Evolutionary conservation across 2,113 vertebrate species (phyloP), one percentile per base, ranked within the genome.

Genomic region (Platichthys flesus): DNA sequence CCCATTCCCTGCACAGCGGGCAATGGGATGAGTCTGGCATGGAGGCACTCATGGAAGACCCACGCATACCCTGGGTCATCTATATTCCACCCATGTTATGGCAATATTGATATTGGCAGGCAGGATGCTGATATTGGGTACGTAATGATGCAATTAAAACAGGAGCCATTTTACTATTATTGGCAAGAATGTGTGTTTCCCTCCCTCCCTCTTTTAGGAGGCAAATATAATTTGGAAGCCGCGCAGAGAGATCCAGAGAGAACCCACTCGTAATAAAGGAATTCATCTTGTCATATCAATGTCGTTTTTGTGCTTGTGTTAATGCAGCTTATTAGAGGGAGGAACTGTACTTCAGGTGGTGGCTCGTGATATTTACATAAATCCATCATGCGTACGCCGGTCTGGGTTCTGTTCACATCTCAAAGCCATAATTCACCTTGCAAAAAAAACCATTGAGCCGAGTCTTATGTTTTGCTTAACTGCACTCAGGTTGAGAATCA

Each of bases 51-150:
- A 72, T 85, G 68, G 88, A 82, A 90, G 91, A 91, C 94, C 93
- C 93, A 94, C 93, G 74, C 92, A 88, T 86, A 92, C 94, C 88
- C 90, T 88, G 92, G 94, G 92, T 94, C 94, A 95, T 95, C 94
- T 94, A 91, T 93, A 94, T 94, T 94, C 93, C 89, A 91, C 93
- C 92, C 93, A 92, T 93, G 94, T 88, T 90, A 91, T 88, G 90
- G 91, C 90, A 94, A 94, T 95, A 95, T 95, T 93, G 94, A 94
- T 94, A 95, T 94, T 95, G 94, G 93, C 94, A 94, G 92, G 92
- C 92, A 84, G 85, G 89, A 88, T 90, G 89, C 92, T 94, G 93
- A 95, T 94, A 95, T 94, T 93, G 92, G 93, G 92, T 90, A 93
- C 82, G 92, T 94, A 94, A 95, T 94, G 94, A 95, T 93, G 94